Evolutionary conservation across 2,113 vertebrate species (phyloP), one percentile per base, ranked within the genome.

Genomic region (Engraulis encrasicolus): DNA sequence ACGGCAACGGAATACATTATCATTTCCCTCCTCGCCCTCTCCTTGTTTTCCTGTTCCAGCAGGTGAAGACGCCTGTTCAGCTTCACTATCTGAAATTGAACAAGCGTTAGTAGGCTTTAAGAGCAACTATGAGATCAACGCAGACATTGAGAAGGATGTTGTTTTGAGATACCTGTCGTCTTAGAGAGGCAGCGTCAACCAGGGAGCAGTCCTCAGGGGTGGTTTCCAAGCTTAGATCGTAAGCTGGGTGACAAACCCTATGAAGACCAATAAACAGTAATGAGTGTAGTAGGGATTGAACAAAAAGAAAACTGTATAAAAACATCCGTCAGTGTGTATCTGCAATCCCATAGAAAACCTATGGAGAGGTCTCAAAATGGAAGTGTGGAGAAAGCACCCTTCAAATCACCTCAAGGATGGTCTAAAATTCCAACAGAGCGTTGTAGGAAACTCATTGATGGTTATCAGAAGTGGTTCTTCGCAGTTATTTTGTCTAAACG

Each of bases 41-140:
- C 98, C 91, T 98, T 97, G 92, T 97, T 98, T 91, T 99, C 97
- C 86, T 97, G 97, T 90, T 99, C 98, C 86, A 99, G 95, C 83
- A 98, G 95, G 74, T 98, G 98, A 1, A 99, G 96, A 19, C 97
- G 96, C 17, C 97, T 96, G 89, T 99, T 99, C 86, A 99, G 94
- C 92, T 99, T 99, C 91, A 99, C 97, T 89, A 99, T 98, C 98
- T 99, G 90, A 80, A 83, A 79, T 82, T 15, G n/a, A 50, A 27
- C n/a, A 71, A 78, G 9, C 15, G 23, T 81, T 20, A 38, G 77
- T 7, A 19, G 19, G 40, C 38, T 23, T n/a, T n/a, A n/a, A n/a
- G n/a, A n/a, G 71, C 27, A 77, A 34, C 19, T 14, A 9, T 83
- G 49, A 20, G 7, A 74, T 27, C 6, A 18, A 79, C 66, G 77